phyloP scores from a whole-genome alignment of 2,797 vertebrate genomes.

The Pogonophryne albipinna region DNA sequence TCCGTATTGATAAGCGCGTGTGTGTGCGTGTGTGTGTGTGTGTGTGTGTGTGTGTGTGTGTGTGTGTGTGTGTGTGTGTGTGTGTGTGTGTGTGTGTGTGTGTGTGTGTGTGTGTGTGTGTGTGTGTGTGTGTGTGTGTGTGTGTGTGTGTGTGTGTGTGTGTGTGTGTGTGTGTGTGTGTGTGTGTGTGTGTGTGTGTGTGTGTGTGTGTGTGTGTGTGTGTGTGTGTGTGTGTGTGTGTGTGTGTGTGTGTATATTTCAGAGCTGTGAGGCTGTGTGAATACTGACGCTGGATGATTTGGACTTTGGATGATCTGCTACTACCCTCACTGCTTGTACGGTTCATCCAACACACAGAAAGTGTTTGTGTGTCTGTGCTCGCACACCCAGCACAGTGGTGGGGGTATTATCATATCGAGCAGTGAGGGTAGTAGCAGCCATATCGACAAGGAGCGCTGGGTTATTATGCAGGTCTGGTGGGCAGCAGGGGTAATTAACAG shows the following conservation, averaged over 20 bases:
- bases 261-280: too few relatives aligned
- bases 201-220: neutral
- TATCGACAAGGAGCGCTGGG: conserved; percentile 60
- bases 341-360: too few relatives aligned
- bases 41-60: conserved; percentile 2
- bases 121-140: conserved; percentile 15
- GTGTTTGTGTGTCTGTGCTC: conserved; percentile 6
- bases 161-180: conserved; percentile 22
- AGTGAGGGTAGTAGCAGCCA: conserved; percentile 25
- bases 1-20: conserved; percentile 81
- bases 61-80: conserved; percentile 4
- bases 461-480: conserved; percentile 64
- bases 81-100: conserved; percentile 43
- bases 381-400: neutral
- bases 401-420: conserved; percentile 28
- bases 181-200: conserved; percentile 29
- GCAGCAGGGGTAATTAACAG: conserved; percentile 72
- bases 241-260: conserved; percentile 37
- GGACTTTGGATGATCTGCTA: too few relatives aligned
- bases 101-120: conserved; percentile 22
- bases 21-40: conserved; percentile 6
- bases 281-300: too few relatives aligned
- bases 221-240: conserved; percentile 22
- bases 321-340: too few relatives aligned
- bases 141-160: conserved; percentile 14